Percentiles rank a stretch among this genome's conserved stretches.
These are phyloP conservation scores for Frankliniella intonsa DNA, from an alignment of 2,888 invertebrate species.

Conservation along the genomic window DNA sequence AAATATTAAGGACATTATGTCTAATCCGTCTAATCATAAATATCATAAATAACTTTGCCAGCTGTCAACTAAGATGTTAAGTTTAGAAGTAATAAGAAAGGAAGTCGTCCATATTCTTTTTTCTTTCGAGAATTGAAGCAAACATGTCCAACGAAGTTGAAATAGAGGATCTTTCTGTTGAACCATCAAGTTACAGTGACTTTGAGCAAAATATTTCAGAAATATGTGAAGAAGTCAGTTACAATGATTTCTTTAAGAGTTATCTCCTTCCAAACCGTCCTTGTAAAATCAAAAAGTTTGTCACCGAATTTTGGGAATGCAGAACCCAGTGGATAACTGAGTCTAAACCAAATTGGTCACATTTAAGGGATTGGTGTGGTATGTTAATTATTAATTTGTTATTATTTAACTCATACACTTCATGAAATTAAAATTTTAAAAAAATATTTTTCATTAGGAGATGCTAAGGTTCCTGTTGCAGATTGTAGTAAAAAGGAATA, in stretches of 20 bases:
- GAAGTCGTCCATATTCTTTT: not conserved
- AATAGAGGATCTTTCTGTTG: not conserved
- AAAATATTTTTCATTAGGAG: constrained; percentile 47
- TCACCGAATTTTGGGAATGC: constrained; percentile 62
- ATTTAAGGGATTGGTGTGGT: constrained; percentile 55
- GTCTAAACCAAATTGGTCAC: constrained; percentile 58
- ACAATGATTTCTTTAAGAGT: constrained; percentile 57
- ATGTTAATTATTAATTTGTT: constrained; percentile 33
- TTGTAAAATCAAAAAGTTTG: constrained; percentile 59
- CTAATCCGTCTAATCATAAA: too few species aligned
- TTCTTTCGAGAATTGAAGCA: not conserved
- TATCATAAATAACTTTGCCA: too few species aligned
- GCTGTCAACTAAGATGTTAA: not conserved
- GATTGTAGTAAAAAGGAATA: constrained; percentile 70
- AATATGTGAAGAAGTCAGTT: constrained; percentile 40
- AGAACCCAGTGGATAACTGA: constrained; percentile 57
- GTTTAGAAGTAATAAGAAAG: not conserved
- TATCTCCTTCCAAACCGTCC: constrained; percentile 57
- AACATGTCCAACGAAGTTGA: not conserved
- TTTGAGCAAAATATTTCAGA: not conserved
- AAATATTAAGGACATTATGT: too few species aligned
- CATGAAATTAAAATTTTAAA: not conserved
- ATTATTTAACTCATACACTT: not conserved
- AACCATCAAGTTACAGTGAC: not conserved
- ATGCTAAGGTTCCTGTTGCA: constrained; percentile 68